A percentile compares a stretch with the other conserved stretches of the same genome.
These are phyloP conservation scores for Aphelocoma californica DNA, from an alignment of 2,797 vertebrate genomes.

Conservation along the genomic window DNA sequence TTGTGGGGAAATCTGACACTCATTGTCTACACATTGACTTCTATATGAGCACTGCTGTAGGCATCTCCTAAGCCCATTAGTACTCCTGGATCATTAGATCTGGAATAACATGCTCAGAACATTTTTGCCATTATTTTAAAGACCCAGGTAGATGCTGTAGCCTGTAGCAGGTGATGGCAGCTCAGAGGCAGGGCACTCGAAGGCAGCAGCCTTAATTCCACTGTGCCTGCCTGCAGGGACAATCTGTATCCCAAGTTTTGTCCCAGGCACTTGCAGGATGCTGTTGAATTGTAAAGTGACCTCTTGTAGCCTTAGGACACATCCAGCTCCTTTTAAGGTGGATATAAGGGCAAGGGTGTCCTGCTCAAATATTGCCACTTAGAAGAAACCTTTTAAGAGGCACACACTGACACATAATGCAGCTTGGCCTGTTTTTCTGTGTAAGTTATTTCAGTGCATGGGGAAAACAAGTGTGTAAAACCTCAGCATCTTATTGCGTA, in stretches of 20 bases:
- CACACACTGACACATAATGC: accelerated
- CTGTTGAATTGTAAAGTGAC: not conserved
- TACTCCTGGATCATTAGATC: not conserved
- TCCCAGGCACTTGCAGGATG: not conserved
- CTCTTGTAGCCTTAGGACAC: not conserved
- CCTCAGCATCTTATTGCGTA: not conserved
- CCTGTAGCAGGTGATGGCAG: not conserved
- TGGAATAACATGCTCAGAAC: not conserved
- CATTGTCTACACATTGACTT: accelerated
- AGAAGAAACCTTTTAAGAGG: not conserved
- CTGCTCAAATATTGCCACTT: accelerated
- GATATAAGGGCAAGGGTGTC: not conserved
- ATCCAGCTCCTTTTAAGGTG: not conserved
- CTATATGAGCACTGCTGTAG: accelerated
- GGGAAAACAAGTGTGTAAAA: not conserved
- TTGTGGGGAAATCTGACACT: not conserved
- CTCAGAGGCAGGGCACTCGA: not conserved
- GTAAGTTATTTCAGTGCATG: not conserved
- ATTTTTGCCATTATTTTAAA: not conserved
- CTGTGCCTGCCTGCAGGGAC: not conserved
- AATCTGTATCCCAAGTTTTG: not conserved
- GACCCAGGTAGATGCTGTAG: not conserved
- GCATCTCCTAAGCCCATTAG: not conserved
- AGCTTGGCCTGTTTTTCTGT: not conserved
- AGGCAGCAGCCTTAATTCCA: not conserved